Evolutionary conservation across 2,797 vertebrate genomes (phyloP).

Genomic region (Aselliscus stoliczkanus): DNA sequence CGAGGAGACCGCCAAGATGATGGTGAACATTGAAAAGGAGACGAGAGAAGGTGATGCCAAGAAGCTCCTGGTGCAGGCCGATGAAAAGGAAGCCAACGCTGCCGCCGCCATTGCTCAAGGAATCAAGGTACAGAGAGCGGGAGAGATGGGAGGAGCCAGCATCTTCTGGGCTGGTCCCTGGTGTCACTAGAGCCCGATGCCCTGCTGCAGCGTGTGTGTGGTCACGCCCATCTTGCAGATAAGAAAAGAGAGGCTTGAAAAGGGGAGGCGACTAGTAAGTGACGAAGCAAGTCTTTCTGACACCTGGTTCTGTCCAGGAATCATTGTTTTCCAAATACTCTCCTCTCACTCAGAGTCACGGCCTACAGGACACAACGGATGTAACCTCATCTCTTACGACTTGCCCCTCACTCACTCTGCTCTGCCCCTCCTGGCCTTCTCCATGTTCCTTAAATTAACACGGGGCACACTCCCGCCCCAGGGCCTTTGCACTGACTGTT

Average conservation of each 20-base stretch:
- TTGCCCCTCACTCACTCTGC: not conserved
- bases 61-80: constrained; percentile 90
- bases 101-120: constrained; percentile 89
- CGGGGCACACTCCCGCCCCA: not conserved
- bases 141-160: not conserved
- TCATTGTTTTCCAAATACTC: not conserved
- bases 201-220: not conserved
- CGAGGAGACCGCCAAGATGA: constrained; percentile 91
- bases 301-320: not conserved
- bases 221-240: not conserved
- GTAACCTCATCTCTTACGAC: not conserved
- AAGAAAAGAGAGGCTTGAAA: not conserved
- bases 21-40: constrained; percentile 91
- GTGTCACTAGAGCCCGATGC: not conserved
- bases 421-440: not conserved
- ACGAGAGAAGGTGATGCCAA: constrained; percentile 91
- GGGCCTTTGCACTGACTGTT: not conserved
- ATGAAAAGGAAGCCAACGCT: constrained; percentile 92
- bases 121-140: constrained; percentile 87
- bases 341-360: not conserved
- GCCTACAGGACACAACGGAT: not conserved
- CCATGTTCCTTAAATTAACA: not conserved
- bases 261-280: not conserved
- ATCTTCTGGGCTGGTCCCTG: not conserved
- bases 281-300: not conserved